Percentiles rank a stretch among this genome's conserved stretches.
These are phyloP conservation scores for Drosophila pallidifrons DNA, from an alignment of 1,140 invertebrate species.

Conservation along the genomic window DNA sequence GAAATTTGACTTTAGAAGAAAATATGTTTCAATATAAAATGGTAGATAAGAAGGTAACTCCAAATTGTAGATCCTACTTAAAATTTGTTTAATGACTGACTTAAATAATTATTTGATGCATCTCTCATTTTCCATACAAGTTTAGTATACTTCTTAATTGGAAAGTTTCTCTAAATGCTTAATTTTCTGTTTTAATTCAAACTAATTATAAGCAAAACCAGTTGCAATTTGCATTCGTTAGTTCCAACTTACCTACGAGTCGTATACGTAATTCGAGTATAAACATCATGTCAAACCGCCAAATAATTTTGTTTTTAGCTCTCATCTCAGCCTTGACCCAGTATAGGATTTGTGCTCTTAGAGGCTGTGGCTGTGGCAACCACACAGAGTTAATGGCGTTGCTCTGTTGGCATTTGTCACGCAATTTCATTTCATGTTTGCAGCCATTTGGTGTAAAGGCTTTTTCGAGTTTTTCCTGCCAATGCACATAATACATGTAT, in stretches of 20 bases:
- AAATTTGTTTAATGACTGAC: too few species aligned
- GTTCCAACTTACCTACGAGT: not conserved
- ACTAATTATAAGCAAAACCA: too few species aligned
- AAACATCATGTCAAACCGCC: not conserved
- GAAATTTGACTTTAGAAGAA: too few species aligned
- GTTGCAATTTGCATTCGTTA: slow-evolving; percentile 24
- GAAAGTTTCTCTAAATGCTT: too few species aligned
- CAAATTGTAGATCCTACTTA: too few species aligned
- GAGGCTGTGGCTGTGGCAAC: not conserved
- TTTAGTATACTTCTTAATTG: too few species aligned
- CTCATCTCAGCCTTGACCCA: slow-evolving; percentile 35
- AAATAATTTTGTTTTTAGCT: slow-evolving; percentile 11
- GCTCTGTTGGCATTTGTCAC: slow-evolving; percentile 35
- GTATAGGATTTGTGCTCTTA: slow-evolving; percentile 5
- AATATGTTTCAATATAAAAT: too few species aligned
- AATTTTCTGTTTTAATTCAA: too few species aligned
- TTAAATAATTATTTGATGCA: too few species aligned
- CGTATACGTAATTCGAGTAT: slow-evolving; percentile 11
- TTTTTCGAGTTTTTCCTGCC: slow-evolving; percentile 24
- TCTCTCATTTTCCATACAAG: too few species aligned
- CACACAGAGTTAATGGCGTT: slow-evolving; percentile 8
- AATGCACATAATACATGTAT: slow-evolving; percentile 20
- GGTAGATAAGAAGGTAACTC: too few species aligned
- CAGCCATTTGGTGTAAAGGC: slow-evolving; percentile 15
- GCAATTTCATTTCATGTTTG: slow-evolving; percentile 37